Conservation (phyloP, 2,113 vertebrate species). For the Cariama cristata region DNA sequence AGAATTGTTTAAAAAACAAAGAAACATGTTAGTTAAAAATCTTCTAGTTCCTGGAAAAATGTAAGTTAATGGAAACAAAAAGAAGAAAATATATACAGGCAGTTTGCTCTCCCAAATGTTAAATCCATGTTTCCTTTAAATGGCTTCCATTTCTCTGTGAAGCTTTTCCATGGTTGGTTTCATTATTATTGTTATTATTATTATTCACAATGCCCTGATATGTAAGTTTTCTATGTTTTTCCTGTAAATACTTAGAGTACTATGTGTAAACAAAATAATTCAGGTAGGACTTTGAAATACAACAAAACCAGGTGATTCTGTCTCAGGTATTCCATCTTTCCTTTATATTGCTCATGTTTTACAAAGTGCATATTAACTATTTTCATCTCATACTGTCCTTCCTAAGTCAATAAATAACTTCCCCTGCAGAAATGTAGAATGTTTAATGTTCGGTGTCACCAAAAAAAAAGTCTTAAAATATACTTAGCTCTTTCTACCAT, state of each 20-base stretch:
- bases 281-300: not conserved
- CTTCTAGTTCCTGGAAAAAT: not conserved
- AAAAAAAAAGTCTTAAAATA: not conserved
- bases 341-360: not conserved
- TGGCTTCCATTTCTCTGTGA: not conserved
- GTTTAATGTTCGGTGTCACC: not conserved
- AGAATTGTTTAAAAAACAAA: not conserved
- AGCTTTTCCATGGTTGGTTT: not conserved
- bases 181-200: not conserved
- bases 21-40: not conserved
- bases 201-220: not conserved
- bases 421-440: not conserved
- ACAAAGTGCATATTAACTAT: not conserved
- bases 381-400: not conserved
- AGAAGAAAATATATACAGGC: not conserved
- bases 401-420: not conserved
- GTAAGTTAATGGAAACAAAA: not conserved
- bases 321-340: not conserved
- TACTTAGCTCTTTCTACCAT: not conserved
- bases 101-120: not conserved
- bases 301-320: not conserved
- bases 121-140: not conserved
- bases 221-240: not conserved
- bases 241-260: not conserved
- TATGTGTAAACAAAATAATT: not conserved